phyloP scores from a whole-genome alignment of 2,113 vertebrate species.

The Pteruthius melanotis region DNA sequence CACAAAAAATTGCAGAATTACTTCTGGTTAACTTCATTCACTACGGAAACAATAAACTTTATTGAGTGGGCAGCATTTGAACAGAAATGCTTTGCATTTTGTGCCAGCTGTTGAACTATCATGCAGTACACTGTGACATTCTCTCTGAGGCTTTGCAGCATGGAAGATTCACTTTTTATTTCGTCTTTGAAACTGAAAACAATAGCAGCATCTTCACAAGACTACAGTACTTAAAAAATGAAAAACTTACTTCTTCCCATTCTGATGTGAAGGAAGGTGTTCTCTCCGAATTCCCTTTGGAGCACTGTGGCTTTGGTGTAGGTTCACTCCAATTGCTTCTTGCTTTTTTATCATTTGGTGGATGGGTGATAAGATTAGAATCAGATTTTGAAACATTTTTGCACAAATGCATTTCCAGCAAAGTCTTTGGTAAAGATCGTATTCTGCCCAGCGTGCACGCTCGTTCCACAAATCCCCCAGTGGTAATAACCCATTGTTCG shows the following conservation, averaged over 20 bases:
- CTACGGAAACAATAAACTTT: conserved; percentile 44
- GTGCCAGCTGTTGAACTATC: conserved; percentile 1
- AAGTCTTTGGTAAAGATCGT: conserved; percentile 86
- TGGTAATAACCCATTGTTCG: conserved; percentile 69
- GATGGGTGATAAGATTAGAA: conserved; percentile 87
- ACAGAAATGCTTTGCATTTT: neutral
- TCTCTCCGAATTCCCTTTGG: conserved; percentile 83
- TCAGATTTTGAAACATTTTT: conserved; percentile 94
- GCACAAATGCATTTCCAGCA: conserved; percentile 89
- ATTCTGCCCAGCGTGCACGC: conserved; percentile 94
- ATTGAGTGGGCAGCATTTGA: neutral
- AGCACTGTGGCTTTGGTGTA: conserved; percentile 73
- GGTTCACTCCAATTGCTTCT: conserved; percentile 82
- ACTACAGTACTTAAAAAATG: neutral
- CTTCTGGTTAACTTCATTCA: conserved; percentile 50
- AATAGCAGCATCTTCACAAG: neutral
- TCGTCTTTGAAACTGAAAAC: neutral
- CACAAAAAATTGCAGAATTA: conserved; percentile 39
- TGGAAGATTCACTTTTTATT: neutral
- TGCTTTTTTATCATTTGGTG: conserved; percentile 83
- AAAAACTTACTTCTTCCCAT: conserved; percentile 92
- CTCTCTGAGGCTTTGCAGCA: neutral
- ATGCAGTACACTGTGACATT: neutral
- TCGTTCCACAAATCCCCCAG: conserved; percentile 83
- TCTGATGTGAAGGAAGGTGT: conserved; percentile 96